Conservation (phyloP, 1,140 invertebrate species). For the Diprion similis region DNA sequence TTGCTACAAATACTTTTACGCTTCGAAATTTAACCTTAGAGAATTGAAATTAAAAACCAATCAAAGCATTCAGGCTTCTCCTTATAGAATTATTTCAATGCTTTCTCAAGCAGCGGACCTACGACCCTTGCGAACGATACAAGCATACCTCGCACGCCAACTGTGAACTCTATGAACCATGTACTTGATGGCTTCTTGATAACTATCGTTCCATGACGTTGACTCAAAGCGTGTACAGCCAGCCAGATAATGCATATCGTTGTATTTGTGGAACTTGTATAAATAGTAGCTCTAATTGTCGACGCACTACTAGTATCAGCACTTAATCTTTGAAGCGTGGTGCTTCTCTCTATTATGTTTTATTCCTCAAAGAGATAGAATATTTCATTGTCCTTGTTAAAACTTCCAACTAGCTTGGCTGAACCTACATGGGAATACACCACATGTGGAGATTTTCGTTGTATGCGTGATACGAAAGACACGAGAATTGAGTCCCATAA, state of each 20-base stretch:
- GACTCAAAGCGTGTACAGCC: slow-evolving; percentile 38
- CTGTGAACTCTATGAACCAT: slow-evolving; percentile 40
- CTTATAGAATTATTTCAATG: no score
- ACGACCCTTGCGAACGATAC: slow-evolving; percentile 30
- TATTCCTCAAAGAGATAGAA: not conserved
- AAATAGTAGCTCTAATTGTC: slow-evolving; percentile 52
- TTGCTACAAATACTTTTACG: no score
- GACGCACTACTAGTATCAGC: slow-evolving; percentile 43
- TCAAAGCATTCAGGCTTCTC: no score
- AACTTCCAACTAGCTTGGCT: not conserved
- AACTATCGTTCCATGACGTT: slow-evolving; percentile 38
- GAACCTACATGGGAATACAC: not conserved
- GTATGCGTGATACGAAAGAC: slow-evolving; percentile 45
- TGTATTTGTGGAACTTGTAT: slow-evolving; percentile 34
- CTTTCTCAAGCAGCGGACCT: not conserved
- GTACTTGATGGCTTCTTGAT: slow-evolving; percentile 45
- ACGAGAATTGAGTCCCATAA: slow-evolving; percentile 53
- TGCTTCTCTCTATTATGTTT: not conserved
- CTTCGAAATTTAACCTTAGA: no score
- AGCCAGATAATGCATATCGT: slow-evolving; percentile 56
- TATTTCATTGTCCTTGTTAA: not conserved
- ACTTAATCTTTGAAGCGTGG: slow-evolving; percentile 7
- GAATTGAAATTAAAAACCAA: no score
- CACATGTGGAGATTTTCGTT: slow-evolving; percentile 31
- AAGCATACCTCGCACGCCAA: slow-evolving; percentile 34